These are phyloP conservation scores for Trigoniulus corallinus DNA, from an alignment of 1,140 invertebrate species.

Conservation along the genomic window DNA sequence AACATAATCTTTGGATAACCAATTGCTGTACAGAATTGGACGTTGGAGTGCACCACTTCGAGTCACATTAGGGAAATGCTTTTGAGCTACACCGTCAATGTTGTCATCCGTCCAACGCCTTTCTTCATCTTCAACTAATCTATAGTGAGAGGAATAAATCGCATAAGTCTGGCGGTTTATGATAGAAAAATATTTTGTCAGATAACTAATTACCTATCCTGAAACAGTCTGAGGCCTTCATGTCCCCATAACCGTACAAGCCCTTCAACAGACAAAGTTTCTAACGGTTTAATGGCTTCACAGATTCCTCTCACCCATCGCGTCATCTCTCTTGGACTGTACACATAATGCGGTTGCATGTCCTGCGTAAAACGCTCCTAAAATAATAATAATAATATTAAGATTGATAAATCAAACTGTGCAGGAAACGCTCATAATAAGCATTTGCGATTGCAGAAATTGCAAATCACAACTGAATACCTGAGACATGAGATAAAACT, in stretches of 20 bases:
- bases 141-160: background rate
- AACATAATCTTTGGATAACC: constrained; percentile 96
- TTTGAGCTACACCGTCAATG: constrained; percentile 81
- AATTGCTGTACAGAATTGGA: constrained; percentile 96
- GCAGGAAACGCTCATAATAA: too few relatives aligned
- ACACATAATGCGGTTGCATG: constrained; percentile 99
- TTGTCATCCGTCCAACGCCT: constrained; percentile 96
- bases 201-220: constrained; percentile 36
- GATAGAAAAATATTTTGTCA: constrained; percentile 1
- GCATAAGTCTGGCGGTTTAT: background rate
- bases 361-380: constrained; percentile 94
- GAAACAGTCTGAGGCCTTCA: constrained; percentile 93
- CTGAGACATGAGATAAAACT: constrained; percentile 92
- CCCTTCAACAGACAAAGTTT: constrained; percentile 78
- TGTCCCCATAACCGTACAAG: constrained; percentile 96
- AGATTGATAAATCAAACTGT: too few relatives aligned
- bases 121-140: constrained; percentile 87
- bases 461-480: constrained; percentile 16
- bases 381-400: constrained; percentile 6
- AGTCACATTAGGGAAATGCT: constrained; percentile 88
- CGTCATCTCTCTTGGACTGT: constrained; percentile 99
- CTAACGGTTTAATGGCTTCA: constrained; percentile 87
- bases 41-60: constrained; percentile 64
- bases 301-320: constrained; percentile 98
- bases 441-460: background rate